These are phyloP conservation scores for Philaenus spumarius DNA, from an alignment of 1,140 invertebrate species.

Conservation along the genomic window DNA sequence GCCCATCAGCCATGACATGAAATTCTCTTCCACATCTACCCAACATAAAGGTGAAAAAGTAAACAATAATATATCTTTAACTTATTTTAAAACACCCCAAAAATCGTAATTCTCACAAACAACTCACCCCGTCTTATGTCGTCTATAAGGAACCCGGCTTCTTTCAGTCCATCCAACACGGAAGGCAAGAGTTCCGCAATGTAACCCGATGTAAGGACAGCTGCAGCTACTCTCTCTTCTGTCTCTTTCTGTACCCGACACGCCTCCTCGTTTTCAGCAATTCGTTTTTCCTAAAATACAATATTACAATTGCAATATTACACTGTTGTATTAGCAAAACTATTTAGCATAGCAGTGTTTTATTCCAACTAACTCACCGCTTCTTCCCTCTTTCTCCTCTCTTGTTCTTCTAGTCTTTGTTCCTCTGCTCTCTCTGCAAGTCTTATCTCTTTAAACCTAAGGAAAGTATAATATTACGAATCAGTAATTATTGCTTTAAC, in stretches of 20 bases:
- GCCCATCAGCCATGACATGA: constrained; percentile 82
- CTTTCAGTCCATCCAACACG: constrained; percentile 69
- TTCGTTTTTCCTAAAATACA: constrained; percentile 47
- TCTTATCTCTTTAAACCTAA: constrained; percentile 58
- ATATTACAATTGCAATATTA: background rate
- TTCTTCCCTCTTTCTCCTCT: constrained; percentile 54
- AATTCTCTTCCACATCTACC: constrained; percentile 69
- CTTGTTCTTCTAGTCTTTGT: constrained; percentile 64
- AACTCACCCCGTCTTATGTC: constrained; percentile 54
- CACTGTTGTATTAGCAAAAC: no score
- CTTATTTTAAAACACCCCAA: no score
- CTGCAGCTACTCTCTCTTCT: constrained; percentile 71
- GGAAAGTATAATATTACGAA: no score
- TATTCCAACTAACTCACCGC: constrained; percentile 39
- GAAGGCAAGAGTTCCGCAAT: constrained; percentile 75
- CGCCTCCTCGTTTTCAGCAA: constrained; percentile 49
- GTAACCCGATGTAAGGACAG: constrained; percentile 73
- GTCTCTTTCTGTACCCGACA: constrained; percentile 55
- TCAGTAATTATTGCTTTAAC: no score
- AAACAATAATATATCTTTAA: no score
- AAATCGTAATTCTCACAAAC: no score
- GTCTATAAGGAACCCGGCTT: constrained; percentile 67
- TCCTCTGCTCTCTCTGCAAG: constrained; percentile 72
- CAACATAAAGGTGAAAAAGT: no score
- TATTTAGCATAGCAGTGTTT: no score